phyloP scores from a whole-genome alignment of 2,888 invertebrate genomes.

The Leptopterna dolabrata region DNA sequence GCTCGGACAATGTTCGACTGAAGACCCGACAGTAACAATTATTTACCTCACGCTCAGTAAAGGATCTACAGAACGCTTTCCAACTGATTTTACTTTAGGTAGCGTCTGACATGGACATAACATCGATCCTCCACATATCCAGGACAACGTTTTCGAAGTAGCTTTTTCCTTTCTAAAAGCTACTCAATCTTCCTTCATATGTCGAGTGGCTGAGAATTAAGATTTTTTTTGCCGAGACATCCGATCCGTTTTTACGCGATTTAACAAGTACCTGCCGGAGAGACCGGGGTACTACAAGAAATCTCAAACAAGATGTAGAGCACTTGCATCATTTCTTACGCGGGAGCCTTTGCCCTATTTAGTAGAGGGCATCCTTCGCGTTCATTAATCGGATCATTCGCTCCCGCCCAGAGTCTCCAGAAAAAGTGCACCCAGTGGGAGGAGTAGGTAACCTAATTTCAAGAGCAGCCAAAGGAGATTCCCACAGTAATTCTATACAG shows the following conservation, averaged over 20 bases:
- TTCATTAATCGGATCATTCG: constrained; percentile 28
- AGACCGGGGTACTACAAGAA: neutral
- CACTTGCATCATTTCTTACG: constrained; percentile 45
- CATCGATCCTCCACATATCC: neutral
- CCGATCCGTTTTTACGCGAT: constrained; percentile 24
- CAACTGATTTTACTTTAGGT: no score
- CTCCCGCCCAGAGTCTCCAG: neutral
- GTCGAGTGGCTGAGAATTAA: neutral
- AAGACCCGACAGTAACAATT: no score
- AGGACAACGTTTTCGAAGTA: neutral
- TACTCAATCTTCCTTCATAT: constrained; percentile 9
- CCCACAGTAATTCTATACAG: constrained; percentile 50
- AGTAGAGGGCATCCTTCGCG: constrained; percentile 40
- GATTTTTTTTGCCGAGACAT: neutral
- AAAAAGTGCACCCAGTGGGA: constrained; percentile 34
- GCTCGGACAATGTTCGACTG: no score
- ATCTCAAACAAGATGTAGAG: constrained; percentile 36
- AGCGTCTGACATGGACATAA: no score
- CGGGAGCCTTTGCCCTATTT: constrained; percentile 20
- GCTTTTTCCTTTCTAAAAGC: constrained; percentile 12
- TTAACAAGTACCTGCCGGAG: constrained; percentile 39
- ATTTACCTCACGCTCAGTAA: no score
- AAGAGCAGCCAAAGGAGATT: constrained; percentile 32
- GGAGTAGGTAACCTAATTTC: constrained; percentile 50
- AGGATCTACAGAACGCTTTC: no score